These are phyloP conservation scores for Osmerus eperlanus DNA, from an alignment of 2,113 vertebrate species.

Conservation along the genomic window DNA sequence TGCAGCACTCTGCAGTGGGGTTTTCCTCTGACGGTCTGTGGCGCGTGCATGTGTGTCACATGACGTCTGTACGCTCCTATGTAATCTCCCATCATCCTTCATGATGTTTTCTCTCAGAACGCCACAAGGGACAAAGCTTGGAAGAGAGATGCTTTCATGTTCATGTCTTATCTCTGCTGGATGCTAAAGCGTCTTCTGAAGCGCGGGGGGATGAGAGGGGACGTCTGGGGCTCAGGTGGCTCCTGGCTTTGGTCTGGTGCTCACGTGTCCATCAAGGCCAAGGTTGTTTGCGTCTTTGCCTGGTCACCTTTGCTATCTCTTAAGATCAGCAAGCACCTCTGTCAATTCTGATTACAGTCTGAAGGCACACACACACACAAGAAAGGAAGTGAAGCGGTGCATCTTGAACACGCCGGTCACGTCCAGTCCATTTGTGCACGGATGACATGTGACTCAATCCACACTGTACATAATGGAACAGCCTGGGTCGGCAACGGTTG, in stretches of 20 bases:
- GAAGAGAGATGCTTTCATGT: too few species aligned
- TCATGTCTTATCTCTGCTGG: not conserved
- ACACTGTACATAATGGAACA: constrained; percentile 26
- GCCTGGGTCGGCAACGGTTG: constrained; percentile 44
- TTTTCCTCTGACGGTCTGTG: constrained; percentile 40
- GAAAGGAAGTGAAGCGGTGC: constrained; percentile 25
- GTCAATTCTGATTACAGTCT: constrained; percentile 17
- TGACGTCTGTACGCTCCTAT: not conserved
- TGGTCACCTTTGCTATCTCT: constrained; percentile 2
- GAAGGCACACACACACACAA: not conserved
- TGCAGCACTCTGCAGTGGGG: constrained; percentile 50
- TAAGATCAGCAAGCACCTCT: not conserved
- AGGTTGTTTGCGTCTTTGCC: not conserved
- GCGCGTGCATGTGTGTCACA: constrained; percentile 24
- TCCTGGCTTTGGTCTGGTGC: not conserved
- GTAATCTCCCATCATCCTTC: not conserved
- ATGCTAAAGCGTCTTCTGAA: too few species aligned
- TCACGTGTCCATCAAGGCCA: not conserved
- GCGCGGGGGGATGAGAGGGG: too few species aligned
- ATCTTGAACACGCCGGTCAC: constrained; percentile 17
- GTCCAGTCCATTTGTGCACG: constrained; percentile 23
- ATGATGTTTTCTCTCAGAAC: not conserved
- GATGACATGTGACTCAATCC: constrained; percentile 32
- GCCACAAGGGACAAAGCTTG: not conserved
- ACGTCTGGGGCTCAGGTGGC: not conserved